Conservation (phyloP, 2,113 vertebrate genomes). For the Colaptes auratus region DNA sequence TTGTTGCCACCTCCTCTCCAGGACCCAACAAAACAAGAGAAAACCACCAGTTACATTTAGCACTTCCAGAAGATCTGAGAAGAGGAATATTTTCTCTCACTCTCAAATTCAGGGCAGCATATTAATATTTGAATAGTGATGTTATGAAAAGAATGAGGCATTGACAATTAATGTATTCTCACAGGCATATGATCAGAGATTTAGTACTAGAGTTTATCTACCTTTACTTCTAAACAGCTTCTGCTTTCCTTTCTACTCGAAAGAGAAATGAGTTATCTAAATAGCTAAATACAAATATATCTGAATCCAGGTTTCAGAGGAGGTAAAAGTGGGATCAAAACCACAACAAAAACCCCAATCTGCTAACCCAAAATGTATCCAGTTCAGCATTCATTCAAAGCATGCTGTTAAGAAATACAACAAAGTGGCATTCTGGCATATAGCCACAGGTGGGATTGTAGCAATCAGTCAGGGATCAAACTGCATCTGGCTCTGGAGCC, state of each 20-base stretch:
- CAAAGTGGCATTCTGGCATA: background rate
- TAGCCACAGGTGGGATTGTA: background rate
- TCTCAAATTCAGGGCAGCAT: background rate
- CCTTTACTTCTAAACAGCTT: background rate
- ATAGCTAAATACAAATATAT: background rate
- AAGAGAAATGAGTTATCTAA: background rate
- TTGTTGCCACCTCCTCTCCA: background rate
- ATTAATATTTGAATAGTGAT: background rate
- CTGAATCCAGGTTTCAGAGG: background rate
- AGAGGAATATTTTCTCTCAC: background rate
- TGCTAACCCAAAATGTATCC: background rate
- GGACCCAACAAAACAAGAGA: background rate
- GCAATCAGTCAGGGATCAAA: background rate
- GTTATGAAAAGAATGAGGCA: background rate
- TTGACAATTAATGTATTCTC: background rate
- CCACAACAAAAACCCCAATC: background rate
- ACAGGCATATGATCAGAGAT: background rate
- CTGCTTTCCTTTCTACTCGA: background rate
- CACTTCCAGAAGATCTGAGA: background rate
- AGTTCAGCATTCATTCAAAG: background rate
- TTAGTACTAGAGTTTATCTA: background rate
- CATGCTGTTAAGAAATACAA: too few species aligned
- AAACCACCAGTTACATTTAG: background rate
- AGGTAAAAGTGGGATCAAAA: background rate
- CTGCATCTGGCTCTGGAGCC: too few species aligned